Evolutionary conservation across 1,140 invertebrate genomes (phyloP).

Genomic region (Lanistes nyassanus): DNA sequence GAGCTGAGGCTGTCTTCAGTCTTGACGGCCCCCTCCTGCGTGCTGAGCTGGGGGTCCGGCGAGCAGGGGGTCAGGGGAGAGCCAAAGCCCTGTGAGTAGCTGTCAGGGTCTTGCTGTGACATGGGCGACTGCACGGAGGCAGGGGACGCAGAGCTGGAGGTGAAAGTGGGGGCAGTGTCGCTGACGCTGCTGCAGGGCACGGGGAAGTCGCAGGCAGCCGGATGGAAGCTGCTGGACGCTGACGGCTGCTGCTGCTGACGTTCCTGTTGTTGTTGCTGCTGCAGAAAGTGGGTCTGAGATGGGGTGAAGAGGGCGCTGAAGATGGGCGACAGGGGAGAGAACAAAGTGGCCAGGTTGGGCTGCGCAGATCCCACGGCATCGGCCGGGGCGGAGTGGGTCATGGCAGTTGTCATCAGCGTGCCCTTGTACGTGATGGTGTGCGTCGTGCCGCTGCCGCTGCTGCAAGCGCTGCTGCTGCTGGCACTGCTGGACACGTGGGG

Average conservation of each 20-base stretch:
- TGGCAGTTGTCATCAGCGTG: constrained; percentile 60
- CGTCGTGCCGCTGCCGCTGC: constrained; percentile 37
- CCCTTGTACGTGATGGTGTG: constrained; percentile 66
- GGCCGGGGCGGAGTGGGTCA: constrained; percentile 47
- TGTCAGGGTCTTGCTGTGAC: constrained; percentile 46
- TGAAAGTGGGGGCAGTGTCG: background rate
- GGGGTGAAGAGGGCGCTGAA: constrained; percentile 50
- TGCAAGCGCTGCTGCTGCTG: constrained; percentile 28
- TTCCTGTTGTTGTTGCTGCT: constrained; percentile 27
- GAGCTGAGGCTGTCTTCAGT: constrained; percentile 37
- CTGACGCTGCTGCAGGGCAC: constrained; percentile 22
- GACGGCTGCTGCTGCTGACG: constrained; percentile 12
- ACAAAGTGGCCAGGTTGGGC: constrained; percentile 40
- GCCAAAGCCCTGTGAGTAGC: constrained; percentile 55
- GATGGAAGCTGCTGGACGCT: constrained; percentile 6
- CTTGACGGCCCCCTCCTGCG: constrained; percentile 32
- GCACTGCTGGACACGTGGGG: constrained; percentile 14
- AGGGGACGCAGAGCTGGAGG: constrained; percentile 33
- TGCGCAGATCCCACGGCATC: constrained; percentile 30
- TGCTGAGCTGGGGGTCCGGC: constrained; percentile 51
- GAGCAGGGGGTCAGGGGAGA: constrained; percentile 54
- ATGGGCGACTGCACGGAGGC: constrained; percentile 41
- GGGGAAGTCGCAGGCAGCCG: background rate
- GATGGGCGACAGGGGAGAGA: constrained; percentile 59
- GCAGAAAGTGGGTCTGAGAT: constrained; percentile 26